A percentile compares a stretch with the other conserved stretches of the same genome.
These are phyloP conservation scores for Lasioglossum marginatum DNA, from an alignment of 2,888 invertebrate species.

Conservation along the genomic window DNA sequence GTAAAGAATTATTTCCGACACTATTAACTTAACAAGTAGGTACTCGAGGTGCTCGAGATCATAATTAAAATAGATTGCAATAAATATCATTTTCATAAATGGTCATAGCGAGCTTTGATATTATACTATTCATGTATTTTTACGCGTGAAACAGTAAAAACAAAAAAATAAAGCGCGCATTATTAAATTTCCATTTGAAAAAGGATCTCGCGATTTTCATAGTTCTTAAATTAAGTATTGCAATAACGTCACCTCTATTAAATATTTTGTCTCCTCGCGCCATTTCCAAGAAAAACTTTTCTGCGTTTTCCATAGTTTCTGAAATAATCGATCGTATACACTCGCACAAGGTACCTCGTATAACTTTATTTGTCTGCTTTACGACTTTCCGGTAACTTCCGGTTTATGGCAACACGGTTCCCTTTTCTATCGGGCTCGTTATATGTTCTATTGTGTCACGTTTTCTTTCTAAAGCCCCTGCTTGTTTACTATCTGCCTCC, in stretches of 20 bases:
- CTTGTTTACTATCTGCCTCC: background rate
- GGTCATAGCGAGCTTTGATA: too few species aligned
- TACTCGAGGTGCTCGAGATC: too few species aligned
- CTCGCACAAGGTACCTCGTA: background rate
- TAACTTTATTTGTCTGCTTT: background rate
- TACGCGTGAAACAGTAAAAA: too few species aligned
- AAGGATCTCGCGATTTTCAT: background rate
- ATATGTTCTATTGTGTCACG: background rate
- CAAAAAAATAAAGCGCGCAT: too few species aligned
- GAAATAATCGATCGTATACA: background rate
- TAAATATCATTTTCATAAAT: too few species aligned
- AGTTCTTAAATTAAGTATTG: background rate
- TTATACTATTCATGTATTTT: too few species aligned
- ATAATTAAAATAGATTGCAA: too few species aligned
- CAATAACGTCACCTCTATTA: background rate
- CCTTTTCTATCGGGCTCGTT: background rate
- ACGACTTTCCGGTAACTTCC: background rate
- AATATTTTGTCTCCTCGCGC: background rate
- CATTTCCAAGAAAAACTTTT: background rate
- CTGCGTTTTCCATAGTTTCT: background rate
- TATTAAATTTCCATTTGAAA: too few species aligned
- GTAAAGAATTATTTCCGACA: background rate
- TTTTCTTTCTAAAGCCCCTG: background rate
- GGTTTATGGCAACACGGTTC: background rate
- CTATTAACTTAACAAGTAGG: background rate